Percentiles rank a stretch among this genome's conserved stretches.
Conservation (phyloP, 2,797 vertebrate genomes). For the Capromys pilorides region DNA sequence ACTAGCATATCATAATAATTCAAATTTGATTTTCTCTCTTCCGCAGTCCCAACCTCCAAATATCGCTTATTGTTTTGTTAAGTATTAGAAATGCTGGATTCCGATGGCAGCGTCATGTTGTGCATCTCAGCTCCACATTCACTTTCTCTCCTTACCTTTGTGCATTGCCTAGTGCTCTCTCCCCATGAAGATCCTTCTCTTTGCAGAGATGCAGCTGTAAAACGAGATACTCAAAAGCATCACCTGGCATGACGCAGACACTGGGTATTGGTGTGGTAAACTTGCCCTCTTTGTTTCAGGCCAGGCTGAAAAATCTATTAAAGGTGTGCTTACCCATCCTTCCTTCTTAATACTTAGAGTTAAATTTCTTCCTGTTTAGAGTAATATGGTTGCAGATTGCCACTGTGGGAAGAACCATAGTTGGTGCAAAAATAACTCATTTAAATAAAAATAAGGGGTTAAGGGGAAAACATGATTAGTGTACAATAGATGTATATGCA, state of each 20-base stretch:
- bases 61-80: constrained; percentile 77
- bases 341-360: constrained; percentile 57
- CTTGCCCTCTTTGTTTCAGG: constrained; percentile 58
- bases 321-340: constrained; percentile 6
- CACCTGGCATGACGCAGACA: background rate
- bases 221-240: constrained; percentile 26
- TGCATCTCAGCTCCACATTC: constrained; percentile 48
- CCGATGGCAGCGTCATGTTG: constrained; percentile 56
- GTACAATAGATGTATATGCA: background rate
- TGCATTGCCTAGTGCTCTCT: background rate
- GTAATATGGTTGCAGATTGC: constrained; percentile 53
- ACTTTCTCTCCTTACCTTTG: constrained; percentile 43
- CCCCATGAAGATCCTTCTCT: constrained; percentile 50
- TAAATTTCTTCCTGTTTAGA: constrained; percentile 67
- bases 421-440: constrained; percentile 30
- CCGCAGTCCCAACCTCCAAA: constrained; percentile 74
- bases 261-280: background rate
- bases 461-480: constrained; percentile 44
- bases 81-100: constrained; percentile 65
- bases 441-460: constrained; percentile 36
- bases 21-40: constrained; percentile 81
- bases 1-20: constrained; percentile 79
- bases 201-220: constrained; percentile 7
- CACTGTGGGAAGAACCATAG: constrained; percentile 40
- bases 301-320: constrained; percentile 61